Conservation (phyloP, 2,113 vertebrate genomes). For the Xiphophorus couchianus region DNA sequence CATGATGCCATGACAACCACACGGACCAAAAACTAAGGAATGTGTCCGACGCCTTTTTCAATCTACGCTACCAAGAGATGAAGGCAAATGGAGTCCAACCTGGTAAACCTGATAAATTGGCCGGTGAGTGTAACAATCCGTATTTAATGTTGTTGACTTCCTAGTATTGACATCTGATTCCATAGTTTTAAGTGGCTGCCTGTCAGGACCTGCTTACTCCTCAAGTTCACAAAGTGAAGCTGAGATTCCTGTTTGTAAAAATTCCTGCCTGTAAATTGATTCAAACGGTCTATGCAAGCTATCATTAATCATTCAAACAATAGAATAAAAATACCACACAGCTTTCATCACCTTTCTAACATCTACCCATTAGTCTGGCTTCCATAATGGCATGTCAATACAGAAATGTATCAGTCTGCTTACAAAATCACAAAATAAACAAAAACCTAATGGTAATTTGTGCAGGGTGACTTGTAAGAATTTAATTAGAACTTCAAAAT, state of each 20-base stretch:
- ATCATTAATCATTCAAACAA: not conserved
- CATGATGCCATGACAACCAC: too few species aligned
- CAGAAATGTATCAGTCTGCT: not conserved
- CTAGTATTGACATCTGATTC: too few species aligned
- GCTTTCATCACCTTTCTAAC: not conserved
- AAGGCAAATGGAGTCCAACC: too few species aligned
- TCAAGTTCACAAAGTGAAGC: not conserved
- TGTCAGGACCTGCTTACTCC: constrained; percentile 2
- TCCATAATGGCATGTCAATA: not conserved
- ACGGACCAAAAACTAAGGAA: not conserved
- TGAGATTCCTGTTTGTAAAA: constrained; percentile 7
- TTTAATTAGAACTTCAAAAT: not conserved
- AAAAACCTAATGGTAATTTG: not conserved
- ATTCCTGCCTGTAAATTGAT: not conserved
- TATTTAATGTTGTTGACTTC: not conserved
- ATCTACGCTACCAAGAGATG: too few species aligned
- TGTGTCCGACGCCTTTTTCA: too few species aligned
- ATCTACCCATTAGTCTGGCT: not conserved
- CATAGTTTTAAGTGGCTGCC: not conserved
- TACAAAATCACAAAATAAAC: not conserved
- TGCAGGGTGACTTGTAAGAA: not conserved
- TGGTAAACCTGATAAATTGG: too few species aligned
- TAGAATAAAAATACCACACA: not conserved
- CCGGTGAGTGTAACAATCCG: not conserved
- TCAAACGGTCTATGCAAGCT: not conserved